Base-by-base conservation (phyloP, 1,140 invertebrate genomes). In the Zophobas atratus region DNA sequence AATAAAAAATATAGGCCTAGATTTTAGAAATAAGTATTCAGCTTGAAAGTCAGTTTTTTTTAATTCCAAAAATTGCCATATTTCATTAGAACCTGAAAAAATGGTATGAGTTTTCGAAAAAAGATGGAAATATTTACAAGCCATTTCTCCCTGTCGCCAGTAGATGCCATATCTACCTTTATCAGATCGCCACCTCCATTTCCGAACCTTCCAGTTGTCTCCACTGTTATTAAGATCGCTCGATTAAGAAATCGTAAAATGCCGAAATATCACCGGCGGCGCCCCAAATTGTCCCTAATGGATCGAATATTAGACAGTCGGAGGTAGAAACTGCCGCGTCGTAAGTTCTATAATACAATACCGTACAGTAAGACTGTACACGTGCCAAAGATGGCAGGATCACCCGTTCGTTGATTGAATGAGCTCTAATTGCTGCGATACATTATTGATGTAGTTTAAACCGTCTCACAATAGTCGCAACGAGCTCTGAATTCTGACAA, bases 351-450 rank as follows among this genome's bases (percentile, higher is more conserved):
- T 20, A 51, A 2, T 2, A 51, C 6, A 51, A 20, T 20, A 51
- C 49, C 49, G 60, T 73, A 20, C 20, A 20, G 36, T 56, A 73
- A 73, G 71, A 73, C 55, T 35, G 51, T 73, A 70, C 76, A 72
- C 76, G 76, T 77, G 74, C 56, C 57, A 46, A 35, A 46, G 56
- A 70, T 43, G 20, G 38, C 55, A 56, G 67, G 76, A 77, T 77
- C 76, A 77, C 76, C 76, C 76, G 76, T 77, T 77, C 76, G 39
- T 43, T 67, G 41, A 70, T 74, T 77, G 77, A 77, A 77, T 77
- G 77, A 77, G 46, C 57, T 74, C 77, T 77, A 77, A 77, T 77
- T 77, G 77, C 77, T 77, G 43, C 57, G 77, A 77, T 77, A 77
- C 77, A 77, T 77, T 77, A 77, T 77, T 77, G 77, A 77, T 77